Base-by-base conservation (phyloP, 2,113 vertebrate genomes). In the Tupaia chinensis region DNA sequence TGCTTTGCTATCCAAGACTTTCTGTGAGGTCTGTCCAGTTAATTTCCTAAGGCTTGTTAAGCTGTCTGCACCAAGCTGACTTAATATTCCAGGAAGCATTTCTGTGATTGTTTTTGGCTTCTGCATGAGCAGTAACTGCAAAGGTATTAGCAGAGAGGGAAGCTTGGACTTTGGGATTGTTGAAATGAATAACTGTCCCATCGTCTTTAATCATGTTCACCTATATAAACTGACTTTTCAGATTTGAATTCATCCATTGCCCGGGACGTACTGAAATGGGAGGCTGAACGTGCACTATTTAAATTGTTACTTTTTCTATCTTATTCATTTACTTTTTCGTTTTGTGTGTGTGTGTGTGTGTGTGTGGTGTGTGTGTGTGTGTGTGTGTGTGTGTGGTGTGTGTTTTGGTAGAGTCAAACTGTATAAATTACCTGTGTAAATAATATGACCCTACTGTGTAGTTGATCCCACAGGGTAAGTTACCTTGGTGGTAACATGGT, bases 401-500 rank as follows among this genome's bases (percentile, higher is more conserved):
- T 91, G 61, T 78, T 89, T 69, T 70, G 53, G 81, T 76, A 87
- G 16, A 94, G 68, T 11, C 80, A 20, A 94, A 95, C 92, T 95
- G 56, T 10, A 5, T 74, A 92, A 80, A 29, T 87, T 92, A 88
- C 93, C 77, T 89, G 61, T 94, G 63, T 78, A 91, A 96, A 92
- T 81, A 94, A 94, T 87, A 65, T 76, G 82, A 92, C 96, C 95
- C 63, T 19, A 97, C 83, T 90, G 61, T 29, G 44, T 76, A 91
- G 58, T 9, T 94, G 44, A 96, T 76, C 95, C 70, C 58, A 94
- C 84, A 90, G 80, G 23, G n/a, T 94, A 93, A 92, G 94, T 95
- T 95, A 96, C 87, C 83, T 95, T 95, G 87, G 68, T 87, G 87
- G 85, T 95, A 97, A 97, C 87, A 79, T 92, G 77, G 77, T 93